These are phyloP conservation scores for Sphaerodactylus townsendi DNA, from an alignment of 2,113 vertebrate species.

Conservation along the genomic window DNA sequence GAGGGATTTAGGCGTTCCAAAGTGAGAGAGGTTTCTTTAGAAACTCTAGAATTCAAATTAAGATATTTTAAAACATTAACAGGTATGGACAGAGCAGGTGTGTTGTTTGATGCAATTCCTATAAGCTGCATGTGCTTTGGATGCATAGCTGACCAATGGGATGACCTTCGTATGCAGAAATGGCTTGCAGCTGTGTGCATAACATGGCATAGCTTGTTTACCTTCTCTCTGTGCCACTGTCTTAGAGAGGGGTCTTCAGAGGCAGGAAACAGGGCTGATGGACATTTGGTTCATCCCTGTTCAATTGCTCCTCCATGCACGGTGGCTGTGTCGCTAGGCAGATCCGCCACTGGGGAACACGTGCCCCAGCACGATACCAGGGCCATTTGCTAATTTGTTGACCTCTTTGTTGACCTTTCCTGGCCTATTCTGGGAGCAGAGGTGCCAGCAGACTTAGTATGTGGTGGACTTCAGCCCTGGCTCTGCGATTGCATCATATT, in stretches of 20 bases:
- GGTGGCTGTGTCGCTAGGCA: neutral
- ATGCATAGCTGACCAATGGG: neutral
- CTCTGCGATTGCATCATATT: constrained; percentile 51
- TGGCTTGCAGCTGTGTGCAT: neutral
- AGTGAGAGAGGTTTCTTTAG: neutral
- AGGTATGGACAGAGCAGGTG: neutral
- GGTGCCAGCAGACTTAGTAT: constrained; percentile 52
- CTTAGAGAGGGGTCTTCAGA: neutral
- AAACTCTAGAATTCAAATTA: neutral
- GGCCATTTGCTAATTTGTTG: constrained; percentile 46
- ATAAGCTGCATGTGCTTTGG: neutral
- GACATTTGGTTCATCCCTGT: neutral
- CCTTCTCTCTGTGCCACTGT: too few relatives aligned
- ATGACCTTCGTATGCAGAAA: neutral
- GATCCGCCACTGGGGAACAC: neutral
- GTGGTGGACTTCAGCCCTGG: constrained; percentile 55
- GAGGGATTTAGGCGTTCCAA: too few relatives aligned
- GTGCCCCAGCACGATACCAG: neutral
- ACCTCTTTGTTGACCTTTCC: too few relatives aligned
- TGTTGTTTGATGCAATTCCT: neutral
- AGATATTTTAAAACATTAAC: neutral
- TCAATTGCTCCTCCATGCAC: neutral
- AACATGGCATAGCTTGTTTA: neutral
- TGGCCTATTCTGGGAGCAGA: constrained; percentile 66
- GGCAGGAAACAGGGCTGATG: neutral